A percentile compares a stretch with the other conserved stretches of the same genome.
Conservation (phyloP, 2,888 invertebrate species). For the Eremobia ochroleuca region DNA sequence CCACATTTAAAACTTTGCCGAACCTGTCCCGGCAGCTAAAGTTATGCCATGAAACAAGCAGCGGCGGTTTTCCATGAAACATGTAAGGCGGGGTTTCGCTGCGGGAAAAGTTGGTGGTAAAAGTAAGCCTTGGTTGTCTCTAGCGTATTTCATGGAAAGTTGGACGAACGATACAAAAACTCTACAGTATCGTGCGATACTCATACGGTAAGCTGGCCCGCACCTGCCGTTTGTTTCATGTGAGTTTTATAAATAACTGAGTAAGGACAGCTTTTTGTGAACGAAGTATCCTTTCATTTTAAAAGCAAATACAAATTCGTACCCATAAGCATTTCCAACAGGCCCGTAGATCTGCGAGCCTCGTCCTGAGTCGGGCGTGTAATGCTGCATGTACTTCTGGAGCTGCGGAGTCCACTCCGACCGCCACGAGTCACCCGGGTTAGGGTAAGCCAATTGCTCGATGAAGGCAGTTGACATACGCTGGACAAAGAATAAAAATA, state of each 20-base stretch:
- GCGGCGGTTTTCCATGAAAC: constrained; percentile 45
- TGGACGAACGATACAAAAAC: constrained; percentile 33
- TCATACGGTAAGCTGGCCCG: constrained; percentile 19
- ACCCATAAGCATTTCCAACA: constrained; percentile 86
- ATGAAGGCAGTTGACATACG: constrained; percentile 90
- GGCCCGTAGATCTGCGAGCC: constrained; percentile 89
- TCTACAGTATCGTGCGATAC: constrained; percentile 36
- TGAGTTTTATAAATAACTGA: constrained; percentile 30
- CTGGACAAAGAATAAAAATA: constrained; percentile 70
- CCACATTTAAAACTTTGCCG: constrained; percentile 43
- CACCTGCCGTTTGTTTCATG: constrained; percentile 40
- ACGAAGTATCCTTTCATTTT: neutral
- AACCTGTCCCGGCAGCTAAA: constrained; percentile 36
- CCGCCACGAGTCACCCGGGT: constrained; percentile 90
- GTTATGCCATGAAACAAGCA: constrained; percentile 53
- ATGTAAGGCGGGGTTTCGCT: constrained; percentile 29
- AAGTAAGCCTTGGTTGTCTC: constrained; percentile 45
- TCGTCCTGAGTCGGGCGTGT: constrained; percentile 89
- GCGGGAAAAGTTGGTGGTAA: constrained; percentile 51
- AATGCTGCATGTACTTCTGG: constrained; percentile 90
- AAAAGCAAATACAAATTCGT: constrained; percentile 43
- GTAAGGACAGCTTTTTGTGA: neutral
- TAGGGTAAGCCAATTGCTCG: constrained; percentile 88
- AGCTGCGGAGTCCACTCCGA: constrained; percentile 90
- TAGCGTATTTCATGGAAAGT: constrained; percentile 56